phyloP scores from a whole-genome alignment of 1,140 invertebrate species.

The Rhopalosiphum padi region DNA sequence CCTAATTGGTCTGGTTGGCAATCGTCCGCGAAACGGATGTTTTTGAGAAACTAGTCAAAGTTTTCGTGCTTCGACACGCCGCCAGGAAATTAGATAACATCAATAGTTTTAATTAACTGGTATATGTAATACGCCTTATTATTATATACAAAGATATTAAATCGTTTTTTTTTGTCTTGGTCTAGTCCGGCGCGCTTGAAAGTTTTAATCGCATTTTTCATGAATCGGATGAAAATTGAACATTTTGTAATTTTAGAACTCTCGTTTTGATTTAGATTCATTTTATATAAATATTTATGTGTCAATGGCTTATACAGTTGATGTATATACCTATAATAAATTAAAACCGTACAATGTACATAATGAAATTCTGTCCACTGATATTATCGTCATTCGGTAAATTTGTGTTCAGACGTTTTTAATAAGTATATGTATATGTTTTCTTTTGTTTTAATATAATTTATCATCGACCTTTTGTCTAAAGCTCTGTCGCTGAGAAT shows the following conservation, averaged over 20 bases:
- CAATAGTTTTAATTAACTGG: neutral
- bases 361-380: neutral
- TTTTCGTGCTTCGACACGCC: neutral
- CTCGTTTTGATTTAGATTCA: neutral
- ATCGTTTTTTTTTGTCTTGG: neutral
- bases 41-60: slow-evolving; percentile 16
- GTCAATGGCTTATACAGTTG: neutral
- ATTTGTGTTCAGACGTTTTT: slow-evolving; percentile 3
- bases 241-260: neutral
- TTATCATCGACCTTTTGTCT: neutral
- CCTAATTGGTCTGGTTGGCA: slow-evolving; percentile 32
- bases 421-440: neutral
- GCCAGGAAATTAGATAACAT: slow-evolving; percentile 9
- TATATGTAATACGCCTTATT: neutral
- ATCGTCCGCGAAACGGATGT: slow-evolving; percentile 21
- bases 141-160: neutral
- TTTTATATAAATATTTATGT: too few species aligned
- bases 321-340: neutral
- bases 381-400: neutral
- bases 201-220: neutral
- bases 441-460: slow-evolving; percentile 19
- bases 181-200: neutral
- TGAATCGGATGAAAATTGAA: neutral
- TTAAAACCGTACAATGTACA: neutral
- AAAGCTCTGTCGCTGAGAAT: neutral